Percentiles rank a stretch among this genome's conserved stretches.
Conservation (phyloP, 2,113 vertebrate species). For the Neotragus moschatus region DNA sequence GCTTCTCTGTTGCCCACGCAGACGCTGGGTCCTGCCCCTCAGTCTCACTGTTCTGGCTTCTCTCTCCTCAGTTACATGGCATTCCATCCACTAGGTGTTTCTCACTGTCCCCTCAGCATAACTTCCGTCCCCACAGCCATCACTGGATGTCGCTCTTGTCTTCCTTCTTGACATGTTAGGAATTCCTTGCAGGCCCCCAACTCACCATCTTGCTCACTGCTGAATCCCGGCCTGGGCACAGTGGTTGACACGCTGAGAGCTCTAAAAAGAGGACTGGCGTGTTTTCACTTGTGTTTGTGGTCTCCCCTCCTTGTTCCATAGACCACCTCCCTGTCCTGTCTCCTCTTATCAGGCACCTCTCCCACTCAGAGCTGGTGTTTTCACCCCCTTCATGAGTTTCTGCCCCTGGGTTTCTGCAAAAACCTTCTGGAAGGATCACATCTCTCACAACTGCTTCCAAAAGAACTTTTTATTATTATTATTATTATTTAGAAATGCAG, state of each 20-base stretch:
- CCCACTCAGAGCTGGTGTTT: not conserved
- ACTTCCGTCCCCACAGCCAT: too few species aligned
- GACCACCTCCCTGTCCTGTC: too few species aligned
- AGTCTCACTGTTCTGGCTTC: not conserved
- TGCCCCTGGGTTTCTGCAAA: not conserved
- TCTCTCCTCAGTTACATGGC: not conserved
- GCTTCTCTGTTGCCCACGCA: not conserved
- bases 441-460: conserved; percentile 82
- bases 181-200: not conserved
- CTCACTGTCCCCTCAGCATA: not conserved
- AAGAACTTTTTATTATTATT: conserved; percentile 88
- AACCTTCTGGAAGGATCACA: conserved; percentile 16
- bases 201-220: not conserved
- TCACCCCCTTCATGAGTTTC: not conserved
- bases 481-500: conserved; percentile 99
- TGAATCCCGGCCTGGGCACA: not conserved
- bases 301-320: not conserved
- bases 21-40: accelerated
- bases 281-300: not conserved
- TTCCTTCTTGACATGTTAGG: not conserved
- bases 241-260: not conserved
- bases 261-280: not conserved
- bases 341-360: not conserved
- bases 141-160: accelerated
- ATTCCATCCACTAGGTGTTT: not conserved